Conservation (phyloP, 2,888 invertebrate species). For the Nomada goodeniana region DNA sequence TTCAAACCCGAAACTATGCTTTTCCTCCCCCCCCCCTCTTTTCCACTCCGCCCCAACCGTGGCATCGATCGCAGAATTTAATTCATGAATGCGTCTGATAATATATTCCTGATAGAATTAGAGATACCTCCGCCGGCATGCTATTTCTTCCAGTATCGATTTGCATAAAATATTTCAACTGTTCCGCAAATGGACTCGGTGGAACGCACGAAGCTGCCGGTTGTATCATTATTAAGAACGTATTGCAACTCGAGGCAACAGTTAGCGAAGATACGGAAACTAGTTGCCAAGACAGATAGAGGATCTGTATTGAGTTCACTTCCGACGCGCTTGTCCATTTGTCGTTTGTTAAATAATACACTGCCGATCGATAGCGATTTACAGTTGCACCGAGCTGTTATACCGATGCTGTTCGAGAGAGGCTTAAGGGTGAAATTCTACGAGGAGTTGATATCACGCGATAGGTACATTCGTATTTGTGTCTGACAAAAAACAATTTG, state of each 20-base stretch:
- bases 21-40: not conserved
- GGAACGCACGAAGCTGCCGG: constrained; percentile 5
- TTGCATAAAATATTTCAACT: constrained; percentile 23
- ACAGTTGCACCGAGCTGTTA: not conserved
- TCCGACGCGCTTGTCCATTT: constrained; percentile 55
- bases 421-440: constrained; percentile 14
- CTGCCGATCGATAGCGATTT: constrained; percentile 36
- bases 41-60: constrained; percentile 1
- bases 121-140: constrained; percentile 15
- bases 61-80: constrained; percentile 45
- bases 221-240: constrained; percentile 52
- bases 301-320: constrained; percentile 59
- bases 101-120: constrained; percentile 41
- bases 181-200: constrained; percentile 5
- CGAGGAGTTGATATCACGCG: not conserved
- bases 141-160: not conserved
- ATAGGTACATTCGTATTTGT: not conserved
- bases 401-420: not conserved
- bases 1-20: constrained; percentile 34
- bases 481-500: not conserved
- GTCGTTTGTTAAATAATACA: constrained; percentile 65
- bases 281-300: constrained; percentile 62
- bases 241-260: constrained; percentile 42
- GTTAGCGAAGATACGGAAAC: constrained; percentile 62
- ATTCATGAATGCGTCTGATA: constrained; percentile 33